A percentile compares a stretch with the other conserved stretches of the same genome.
Evolutionary conservation across 2,797 vertebrate species (phyloP).

Genomic region (Gadopsis bispinosus): DNA sequence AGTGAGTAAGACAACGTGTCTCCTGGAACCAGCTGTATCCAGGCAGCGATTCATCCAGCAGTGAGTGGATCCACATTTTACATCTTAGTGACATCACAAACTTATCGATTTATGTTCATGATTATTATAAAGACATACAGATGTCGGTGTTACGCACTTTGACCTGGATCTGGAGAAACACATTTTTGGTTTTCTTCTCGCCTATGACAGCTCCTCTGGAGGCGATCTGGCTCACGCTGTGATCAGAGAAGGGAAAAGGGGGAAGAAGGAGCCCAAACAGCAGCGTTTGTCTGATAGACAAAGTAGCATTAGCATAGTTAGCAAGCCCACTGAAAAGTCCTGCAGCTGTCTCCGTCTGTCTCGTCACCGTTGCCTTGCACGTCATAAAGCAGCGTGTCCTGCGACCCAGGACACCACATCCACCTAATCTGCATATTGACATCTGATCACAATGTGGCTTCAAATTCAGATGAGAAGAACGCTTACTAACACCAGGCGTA

Average conservation of each 20-base stretch:
- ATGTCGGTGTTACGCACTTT: background rate
- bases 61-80: slow-evolving; percentile 6
- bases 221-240: background rate
- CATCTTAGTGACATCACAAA: background rate
- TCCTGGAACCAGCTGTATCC: background rate
- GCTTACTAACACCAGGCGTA: too few relatives aligned
- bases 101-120: background rate
- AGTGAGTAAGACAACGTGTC: background rate
- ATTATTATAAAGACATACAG: background rate
- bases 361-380: too few relatives aligned
- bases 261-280: too few relatives aligned
- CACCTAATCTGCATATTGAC: too few relatives aligned
- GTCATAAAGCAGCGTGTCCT: too few relatives aligned
- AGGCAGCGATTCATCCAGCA: background rate
- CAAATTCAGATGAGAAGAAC: too few relatives aligned
- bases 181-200: background rate
- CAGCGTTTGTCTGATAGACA: too few relatives aligned
- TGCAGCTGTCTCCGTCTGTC: too few relatives aligned
- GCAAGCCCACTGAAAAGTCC: too few relatives aligned
- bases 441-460: too few relatives aligned
- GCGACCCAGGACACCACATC: too few relatives aligned
- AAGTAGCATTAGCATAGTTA: too few relatives aligned
- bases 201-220: background rate
- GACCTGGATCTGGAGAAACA: background rate
- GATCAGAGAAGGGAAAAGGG: background rate